Conservation (phyloP, 2,888 invertebrate species). For the Yponomeuta cagnagella region DNA sequence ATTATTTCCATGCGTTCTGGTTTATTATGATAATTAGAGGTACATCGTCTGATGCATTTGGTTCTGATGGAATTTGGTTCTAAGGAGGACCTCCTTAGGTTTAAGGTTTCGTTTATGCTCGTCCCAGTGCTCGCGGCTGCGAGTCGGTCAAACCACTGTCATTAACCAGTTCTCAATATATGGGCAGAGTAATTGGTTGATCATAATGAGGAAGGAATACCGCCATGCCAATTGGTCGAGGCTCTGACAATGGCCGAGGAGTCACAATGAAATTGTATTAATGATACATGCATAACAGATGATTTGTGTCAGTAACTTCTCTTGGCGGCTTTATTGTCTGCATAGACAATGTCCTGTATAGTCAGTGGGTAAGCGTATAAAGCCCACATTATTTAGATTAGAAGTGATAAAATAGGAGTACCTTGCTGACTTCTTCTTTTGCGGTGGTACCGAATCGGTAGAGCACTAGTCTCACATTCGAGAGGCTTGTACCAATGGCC, state of each 20-base stretch:
- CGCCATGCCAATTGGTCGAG: not conserved
- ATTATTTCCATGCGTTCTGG: no score
- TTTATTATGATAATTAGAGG: no score
- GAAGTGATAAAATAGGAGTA: no score
- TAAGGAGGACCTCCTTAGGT: no score
- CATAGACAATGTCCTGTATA: no score
- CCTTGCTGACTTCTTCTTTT: no score
- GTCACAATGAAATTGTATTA: not conserved
- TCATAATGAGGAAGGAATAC: not conserved
- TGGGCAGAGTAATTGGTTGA: conserved; percentile 7
- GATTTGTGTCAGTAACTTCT: not conserved
- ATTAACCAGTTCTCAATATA: conserved; percentile 5
- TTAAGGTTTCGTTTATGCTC: not conserved
- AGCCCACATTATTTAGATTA: no score
- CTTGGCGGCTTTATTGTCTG: no score
- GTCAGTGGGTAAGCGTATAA: no score
- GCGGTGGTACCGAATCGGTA: no score
- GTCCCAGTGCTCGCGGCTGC: not conserved
- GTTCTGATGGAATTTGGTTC: not conserved
- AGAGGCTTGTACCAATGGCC: no score
- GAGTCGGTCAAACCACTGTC: not conserved
- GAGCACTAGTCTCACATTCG: no score
- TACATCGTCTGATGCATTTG: not conserved
- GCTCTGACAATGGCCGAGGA: not conserved
- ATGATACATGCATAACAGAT: not conserved